Percentiles rank a stretch among this genome's conserved stretches.
phyloP scores from a whole-genome alignment of 2,113 vertebrate species.

The Pithys albifrons region DNA sequence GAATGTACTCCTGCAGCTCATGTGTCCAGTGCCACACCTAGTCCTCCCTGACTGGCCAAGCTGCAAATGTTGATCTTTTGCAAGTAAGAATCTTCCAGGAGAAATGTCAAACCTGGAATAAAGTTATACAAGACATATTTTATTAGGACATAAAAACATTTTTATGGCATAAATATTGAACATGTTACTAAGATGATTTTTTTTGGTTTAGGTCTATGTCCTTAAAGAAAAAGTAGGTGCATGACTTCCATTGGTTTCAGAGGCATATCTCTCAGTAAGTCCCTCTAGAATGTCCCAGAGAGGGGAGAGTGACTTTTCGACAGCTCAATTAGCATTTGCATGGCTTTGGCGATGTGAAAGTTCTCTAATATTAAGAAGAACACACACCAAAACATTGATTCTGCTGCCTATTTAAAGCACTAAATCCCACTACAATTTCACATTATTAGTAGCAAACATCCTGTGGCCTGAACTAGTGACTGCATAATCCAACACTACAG shows the following conservation, averaged over 20 bases:
- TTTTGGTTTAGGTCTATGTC: neutral
- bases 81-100: neutral
- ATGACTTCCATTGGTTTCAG: neutral
- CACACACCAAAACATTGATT: neutral
- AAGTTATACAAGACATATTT: neutral
- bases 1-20: neutral
- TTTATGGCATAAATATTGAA: neutral
- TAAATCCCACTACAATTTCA: neutral
- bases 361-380: neutral
- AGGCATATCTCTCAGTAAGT: neutral
- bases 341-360: neutral
- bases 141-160: neutral
- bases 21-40: neutral
- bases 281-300: neutral
- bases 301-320: neutral
- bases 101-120: neutral
- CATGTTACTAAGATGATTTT: neutral
- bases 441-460: neutral
- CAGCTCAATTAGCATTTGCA: neutral
- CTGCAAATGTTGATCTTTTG: neutral
- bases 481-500: slow-evolving; percentile 21
- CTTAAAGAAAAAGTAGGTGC: neutral
- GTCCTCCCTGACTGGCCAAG: neutral
- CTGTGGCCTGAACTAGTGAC: neutral
- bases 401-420: neutral